A percentile compares a stretch with the other conserved stretches of the same genome.
These are phyloP conservation scores for Cyphomyrus plagiostoma DNA, from an alignment of 2,113 vertebrate species.

Conservation along the genomic window DNA sequence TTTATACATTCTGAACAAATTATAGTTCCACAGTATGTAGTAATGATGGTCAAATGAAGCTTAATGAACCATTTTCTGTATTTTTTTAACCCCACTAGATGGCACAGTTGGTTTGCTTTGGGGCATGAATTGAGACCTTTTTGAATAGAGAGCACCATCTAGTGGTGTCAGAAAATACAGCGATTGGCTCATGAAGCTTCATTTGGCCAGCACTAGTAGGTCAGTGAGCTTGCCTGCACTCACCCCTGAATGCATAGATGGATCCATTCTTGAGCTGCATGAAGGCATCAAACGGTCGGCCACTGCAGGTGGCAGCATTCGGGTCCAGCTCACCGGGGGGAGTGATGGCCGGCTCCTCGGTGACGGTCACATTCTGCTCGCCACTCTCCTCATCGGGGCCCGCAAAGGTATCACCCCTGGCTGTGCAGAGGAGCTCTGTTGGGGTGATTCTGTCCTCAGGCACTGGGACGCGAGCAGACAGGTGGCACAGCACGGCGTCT, in stretches of 20 bases:
- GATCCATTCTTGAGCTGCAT: conserved; percentile 89
- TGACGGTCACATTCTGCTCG: background rate
- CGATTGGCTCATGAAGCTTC: too few species aligned
- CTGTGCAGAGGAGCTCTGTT: background rate
- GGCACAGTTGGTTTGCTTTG: too few species aligned
- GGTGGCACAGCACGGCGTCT: background rate
- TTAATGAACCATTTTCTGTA: too few species aligned
- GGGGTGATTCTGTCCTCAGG: background rate
- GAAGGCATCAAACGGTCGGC: conserved; percentile 80
- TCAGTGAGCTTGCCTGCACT: background rate
- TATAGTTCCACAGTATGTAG: background rate
- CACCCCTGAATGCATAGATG: conserved; percentile 87
- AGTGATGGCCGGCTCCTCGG: background rate
- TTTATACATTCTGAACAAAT: background rate
- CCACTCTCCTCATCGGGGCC: background rate
- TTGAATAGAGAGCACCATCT: too few species aligned
- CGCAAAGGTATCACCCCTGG: background rate
- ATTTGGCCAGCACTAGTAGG: background rate
- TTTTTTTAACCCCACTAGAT: too few species aligned
- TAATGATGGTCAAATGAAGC: too few species aligned
- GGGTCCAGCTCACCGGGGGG: conserved; percentile 22
- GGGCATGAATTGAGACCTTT: too few species aligned
- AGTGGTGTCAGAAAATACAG: too few species aligned
- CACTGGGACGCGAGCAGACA: background rate
- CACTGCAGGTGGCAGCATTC: conserved; percentile 61